Conservation (phyloP, 2,888 invertebrate genomes). For the Tenthredo mesomela region DNA sequence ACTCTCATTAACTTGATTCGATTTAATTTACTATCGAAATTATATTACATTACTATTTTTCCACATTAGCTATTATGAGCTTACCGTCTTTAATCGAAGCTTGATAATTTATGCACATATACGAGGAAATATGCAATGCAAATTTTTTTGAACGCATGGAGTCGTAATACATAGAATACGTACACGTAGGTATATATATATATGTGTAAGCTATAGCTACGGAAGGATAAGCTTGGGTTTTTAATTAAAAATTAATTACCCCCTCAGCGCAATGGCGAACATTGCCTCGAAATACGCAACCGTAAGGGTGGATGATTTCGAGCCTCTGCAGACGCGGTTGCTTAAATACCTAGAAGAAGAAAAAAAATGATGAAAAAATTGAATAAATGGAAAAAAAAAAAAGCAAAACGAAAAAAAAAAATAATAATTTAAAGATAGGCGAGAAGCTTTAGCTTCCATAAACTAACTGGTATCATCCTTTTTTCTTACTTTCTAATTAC, state of each 20-base stretch:
- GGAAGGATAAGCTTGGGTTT: slow-evolving; percentile 1
- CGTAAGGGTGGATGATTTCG: background rate
- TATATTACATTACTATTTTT: background rate
- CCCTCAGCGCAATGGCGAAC: background rate
- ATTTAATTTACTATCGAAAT: background rate
- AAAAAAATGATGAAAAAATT: background rate
- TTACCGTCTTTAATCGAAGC: background rate
- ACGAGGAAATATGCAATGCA: background rate
- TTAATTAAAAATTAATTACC: slow-evolving; percentile 42
- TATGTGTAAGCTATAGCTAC: too few relatives aligned
- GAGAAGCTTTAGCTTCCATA: background rate
- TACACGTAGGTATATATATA: background rate
- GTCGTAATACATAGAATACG: background rate
- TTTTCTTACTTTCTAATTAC: background rate
- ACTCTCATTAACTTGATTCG: background rate
- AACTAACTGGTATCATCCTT: background rate
- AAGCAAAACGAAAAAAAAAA: background rate
- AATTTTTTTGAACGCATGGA: background rate
- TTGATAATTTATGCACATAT: too few relatives aligned
- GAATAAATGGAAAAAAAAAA: background rate
- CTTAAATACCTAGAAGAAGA: too few relatives aligned
- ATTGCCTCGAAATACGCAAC: background rate
- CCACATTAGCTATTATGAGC: background rate
- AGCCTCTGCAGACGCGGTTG: background rate
- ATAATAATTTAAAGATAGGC: background rate